phyloP scores from a whole-genome alignment of 2,888 invertebrate species.

The Erebia palarica region DNA sequence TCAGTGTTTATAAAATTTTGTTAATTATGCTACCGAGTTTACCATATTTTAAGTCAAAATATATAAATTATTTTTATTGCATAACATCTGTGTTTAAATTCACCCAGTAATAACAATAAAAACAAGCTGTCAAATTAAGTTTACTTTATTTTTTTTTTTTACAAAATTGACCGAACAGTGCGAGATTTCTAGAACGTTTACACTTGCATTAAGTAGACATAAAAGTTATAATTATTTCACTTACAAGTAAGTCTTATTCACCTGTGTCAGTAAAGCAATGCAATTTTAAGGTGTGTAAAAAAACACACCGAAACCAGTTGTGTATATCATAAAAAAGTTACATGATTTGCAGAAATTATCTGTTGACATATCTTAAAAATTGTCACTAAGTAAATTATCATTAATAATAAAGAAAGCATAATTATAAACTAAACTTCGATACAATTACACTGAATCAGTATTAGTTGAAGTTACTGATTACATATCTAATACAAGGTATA shows the following conservation, averaged over 20 bases:
- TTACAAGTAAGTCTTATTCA: conserved; percentile 81
- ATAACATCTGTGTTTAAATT: conserved; percentile 58
- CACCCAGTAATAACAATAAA: conserved; percentile 51
- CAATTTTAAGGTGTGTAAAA: conserved; percentile 54
- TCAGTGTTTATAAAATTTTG: conserved; percentile 79
- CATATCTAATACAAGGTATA: conserved; percentile 73
- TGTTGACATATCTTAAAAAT: conserved; percentile 68
- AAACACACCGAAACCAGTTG: conserved; percentile 60
- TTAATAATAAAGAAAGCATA: conserved; percentile 79
- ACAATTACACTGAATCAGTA: conserved; percentile 69
- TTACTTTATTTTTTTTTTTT: conserved; percentile 74
- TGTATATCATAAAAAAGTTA: conserved; percentile 72
- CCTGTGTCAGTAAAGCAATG: conserved; percentile 77
- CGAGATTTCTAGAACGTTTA: conserved; percentile 83
- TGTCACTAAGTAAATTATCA: conserved; percentile 78
- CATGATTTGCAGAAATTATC: conserved; percentile 69
- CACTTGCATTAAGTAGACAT: conserved; percentile 83
- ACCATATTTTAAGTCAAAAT: conserved; percentile 77
- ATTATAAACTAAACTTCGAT: conserved; percentile 77
- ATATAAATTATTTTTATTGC: conserved; percentile 82
- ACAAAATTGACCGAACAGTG: conserved; percentile 83
- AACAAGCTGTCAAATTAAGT: conserved; percentile 72
- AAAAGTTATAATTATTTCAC: conserved; percentile 79
- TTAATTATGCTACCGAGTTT: conserved; percentile 80
- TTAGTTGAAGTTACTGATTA: conserved; percentile 69